Evolutionary conservation across 2,888 invertebrate species (phyloP).

Genomic region (Atrina japonica): DNA sequence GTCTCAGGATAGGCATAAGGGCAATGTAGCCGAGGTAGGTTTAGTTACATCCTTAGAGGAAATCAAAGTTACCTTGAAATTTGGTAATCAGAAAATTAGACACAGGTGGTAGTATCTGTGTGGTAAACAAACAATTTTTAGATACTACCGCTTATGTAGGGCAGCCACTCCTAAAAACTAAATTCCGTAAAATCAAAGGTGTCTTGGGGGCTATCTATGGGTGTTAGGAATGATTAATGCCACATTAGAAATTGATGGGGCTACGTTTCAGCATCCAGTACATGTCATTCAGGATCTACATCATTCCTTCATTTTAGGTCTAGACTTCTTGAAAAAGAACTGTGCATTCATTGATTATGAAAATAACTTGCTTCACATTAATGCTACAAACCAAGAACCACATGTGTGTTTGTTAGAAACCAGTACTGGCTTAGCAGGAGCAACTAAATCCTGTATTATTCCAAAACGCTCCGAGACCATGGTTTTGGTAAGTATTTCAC

Average conservation of each 20-base stretch:
- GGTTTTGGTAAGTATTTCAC: conserved; percentile 6
- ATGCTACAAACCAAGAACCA: background rate
- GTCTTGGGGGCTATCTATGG: conserved; percentile 11
- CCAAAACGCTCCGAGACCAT: no score
- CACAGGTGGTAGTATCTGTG: conserved; percentile 21
- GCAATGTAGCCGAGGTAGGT: background rate
- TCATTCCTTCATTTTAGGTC: conserved; percentile 30
- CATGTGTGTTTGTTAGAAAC: conserved; percentile 3
- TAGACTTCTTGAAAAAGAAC: conserved; percentile 26
- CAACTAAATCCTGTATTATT: background rate
- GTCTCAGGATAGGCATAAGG: conserved; percentile 18
- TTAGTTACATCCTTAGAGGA: conserved; percentile 12
- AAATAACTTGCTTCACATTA: background rate
- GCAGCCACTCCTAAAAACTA: background rate
- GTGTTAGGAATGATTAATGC: conserved; percentile 23
- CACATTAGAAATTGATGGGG: conserved; percentile 1
- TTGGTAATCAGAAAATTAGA: background rate
- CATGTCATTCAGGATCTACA: conserved; percentile 22
- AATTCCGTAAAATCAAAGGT: background rate
- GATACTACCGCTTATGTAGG: conserved; percentile 3
- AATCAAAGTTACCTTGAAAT: conserved; percentile 8
- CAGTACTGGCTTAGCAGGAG: background rate
- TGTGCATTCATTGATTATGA: conserved; percentile 12
- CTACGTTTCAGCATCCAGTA: conserved; percentile 9
- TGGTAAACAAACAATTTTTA: conserved; percentile 8